A percentile compares a stretch with the other conserved stretches of the same genome.
These are phyloP conservation scores for Novumbra hubbsi DNA, from an alignment of 2,797 vertebrate species.

Conservation along the genomic window DNA sequence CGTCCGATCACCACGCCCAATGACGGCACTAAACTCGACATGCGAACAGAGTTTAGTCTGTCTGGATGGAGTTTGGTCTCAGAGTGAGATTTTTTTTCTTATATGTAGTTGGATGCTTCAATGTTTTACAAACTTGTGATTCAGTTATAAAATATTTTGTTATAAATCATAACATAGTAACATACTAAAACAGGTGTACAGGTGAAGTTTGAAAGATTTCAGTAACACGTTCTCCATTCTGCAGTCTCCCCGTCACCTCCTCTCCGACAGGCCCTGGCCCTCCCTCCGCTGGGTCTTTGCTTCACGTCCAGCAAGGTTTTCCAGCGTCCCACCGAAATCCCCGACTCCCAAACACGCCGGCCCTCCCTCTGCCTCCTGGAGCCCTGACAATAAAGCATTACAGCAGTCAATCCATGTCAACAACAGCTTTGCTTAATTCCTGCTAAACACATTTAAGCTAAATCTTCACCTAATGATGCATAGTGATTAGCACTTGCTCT, in stretches of 20 bases:
- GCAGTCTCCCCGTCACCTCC: conserved; percentile 16
- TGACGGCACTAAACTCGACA: too few relatives aligned
- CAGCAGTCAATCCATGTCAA: conserved; percentile 87
- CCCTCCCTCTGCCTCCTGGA: conserved; percentile 79
- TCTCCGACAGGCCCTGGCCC: conserved; percentile 37
- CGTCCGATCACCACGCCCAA: too few relatives aligned
- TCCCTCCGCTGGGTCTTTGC: conserved; percentile 57
- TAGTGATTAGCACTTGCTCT: conserved; percentile 79
- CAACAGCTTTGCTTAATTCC: conserved; percentile 87
- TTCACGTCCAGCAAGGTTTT: conserved; percentile 66
- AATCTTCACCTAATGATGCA: conserved; percentile 87
- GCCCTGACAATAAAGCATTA: conserved; percentile 85
- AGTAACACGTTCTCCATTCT: neutral
- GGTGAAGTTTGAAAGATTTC: too few relatives aligned
- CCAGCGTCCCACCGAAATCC: conserved; percentile 75
- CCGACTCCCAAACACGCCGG: conserved; percentile 65
- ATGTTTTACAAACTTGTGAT: too few relatives aligned
- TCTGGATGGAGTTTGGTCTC: too few relatives aligned
- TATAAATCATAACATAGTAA: too few relatives aligned
- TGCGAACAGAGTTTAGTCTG: too few relatives aligned
- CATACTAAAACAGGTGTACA: too few relatives aligned
- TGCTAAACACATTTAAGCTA: conserved; percentile 84
- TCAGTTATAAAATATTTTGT: too few relatives aligned
- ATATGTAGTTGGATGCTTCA: too few relatives aligned
- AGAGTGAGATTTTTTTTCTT: too few relatives aligned